Evolutionary conservation across 2,888 invertebrate species (phyloP), one percentile per base, ranked within the genome.

Genomic region (Ophioninae sp.): DNA sequence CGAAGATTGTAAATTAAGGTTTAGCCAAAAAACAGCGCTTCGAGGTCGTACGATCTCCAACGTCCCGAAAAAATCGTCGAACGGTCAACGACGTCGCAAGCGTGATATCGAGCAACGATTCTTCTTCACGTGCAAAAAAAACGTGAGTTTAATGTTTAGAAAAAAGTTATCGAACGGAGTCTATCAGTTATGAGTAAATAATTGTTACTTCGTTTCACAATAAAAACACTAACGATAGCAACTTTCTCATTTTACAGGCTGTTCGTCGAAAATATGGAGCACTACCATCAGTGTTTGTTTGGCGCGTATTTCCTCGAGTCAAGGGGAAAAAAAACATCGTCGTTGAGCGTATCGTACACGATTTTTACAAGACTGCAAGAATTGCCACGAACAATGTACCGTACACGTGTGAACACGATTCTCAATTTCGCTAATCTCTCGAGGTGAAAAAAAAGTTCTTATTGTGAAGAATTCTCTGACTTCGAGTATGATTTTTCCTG

Each of bases 1-100:
- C 83, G 87, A 88, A n/a, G 87, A 87, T 57, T 91, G 90, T 79
- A 87, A 87, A n/a, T 90, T 90, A 86, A 86, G 87, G 62, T 90
- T 89, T 85, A 85, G 86, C 30, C 89, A 88, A 89, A 79, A 90
- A 87, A 88, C 21, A 83, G 59, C 90, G 8, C 87, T 86, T 75
- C 85, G 88, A 10, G 90, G 90, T 79, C 86, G 86, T 17, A 88
- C 87, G n/a, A 90, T 90, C 39, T 61, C 10, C 7, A 90, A 90
- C 83, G 88, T 87, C 21, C 88, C 88, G 44, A 88, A 88, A 21
- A 86, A 89, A n/a, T 89, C 90, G 0, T 88, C 88, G 79, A 84
- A 86, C 17, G 89, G 90, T 80, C 30, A 41, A 23, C 23, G 23
- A 39, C 44, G 77, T 69, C 37, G 61, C 20, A 39, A 65, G 39